Conservation (phyloP, 2,797 vertebrate genomes). For the Argya squamiceps region DNA sequence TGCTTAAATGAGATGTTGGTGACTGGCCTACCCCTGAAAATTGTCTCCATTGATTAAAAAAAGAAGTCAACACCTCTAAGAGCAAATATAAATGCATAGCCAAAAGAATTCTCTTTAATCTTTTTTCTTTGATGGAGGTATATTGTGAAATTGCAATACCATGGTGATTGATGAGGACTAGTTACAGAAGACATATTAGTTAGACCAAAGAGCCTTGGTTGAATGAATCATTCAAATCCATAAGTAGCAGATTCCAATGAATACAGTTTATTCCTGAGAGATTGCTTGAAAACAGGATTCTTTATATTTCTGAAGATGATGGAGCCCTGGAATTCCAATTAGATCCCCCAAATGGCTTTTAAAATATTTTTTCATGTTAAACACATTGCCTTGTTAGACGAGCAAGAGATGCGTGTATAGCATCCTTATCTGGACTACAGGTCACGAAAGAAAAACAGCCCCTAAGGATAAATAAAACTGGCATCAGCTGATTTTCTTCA, state of each 20-base stretch:
- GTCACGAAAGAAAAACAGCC: neutral
- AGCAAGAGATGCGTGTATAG: fast-evolving
- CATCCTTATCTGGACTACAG: neutral
- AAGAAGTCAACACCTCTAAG: neutral
- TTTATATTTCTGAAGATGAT: neutral
- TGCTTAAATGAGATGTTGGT: neutral
- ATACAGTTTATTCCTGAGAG: neutral
- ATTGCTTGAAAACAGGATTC: neutral
- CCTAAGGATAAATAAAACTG: neutral
- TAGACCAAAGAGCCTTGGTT: neutral
- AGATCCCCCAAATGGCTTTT: neutral
- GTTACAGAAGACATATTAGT: neutral
- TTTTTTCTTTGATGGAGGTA: neutral
- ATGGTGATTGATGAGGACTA: neutral
- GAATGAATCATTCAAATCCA: neutral
- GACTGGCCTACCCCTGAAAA: neutral
- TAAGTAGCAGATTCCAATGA: neutral
- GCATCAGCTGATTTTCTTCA: constrained; percentile 1
- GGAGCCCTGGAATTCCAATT: neutral
- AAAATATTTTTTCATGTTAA: neutral
- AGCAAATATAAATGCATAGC: neutral
- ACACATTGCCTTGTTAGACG: neutral
- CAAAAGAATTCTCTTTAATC: neutral
- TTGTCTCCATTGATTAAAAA: neutral
- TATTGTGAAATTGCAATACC: neutral